Conservation (phyloP, 1,140 invertebrate genomes). For the Drosophila malerkotliana region DNA sequence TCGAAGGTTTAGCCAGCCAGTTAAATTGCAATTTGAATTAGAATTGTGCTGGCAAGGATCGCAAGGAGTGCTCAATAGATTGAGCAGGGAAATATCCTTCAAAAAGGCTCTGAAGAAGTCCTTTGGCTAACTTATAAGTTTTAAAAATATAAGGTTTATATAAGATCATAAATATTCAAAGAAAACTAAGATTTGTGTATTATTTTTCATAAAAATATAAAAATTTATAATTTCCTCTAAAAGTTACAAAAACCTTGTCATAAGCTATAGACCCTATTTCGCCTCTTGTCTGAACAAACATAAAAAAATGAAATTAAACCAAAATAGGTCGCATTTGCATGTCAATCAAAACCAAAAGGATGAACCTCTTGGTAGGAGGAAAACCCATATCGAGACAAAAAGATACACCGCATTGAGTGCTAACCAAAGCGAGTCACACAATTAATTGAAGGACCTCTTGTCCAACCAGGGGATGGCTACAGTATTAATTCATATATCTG, state of each 20-base stretch:
- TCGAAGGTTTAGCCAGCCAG: conserved; percentile 53
- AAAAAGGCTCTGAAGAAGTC: background rate
- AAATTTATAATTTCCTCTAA: background rate
- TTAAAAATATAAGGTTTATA: too few species aligned
- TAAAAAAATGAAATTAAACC: conserved; percentile 44
- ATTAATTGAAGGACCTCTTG: conserved; percentile 59
- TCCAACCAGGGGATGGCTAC: conserved; percentile 4
- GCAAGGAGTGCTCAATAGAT: background rate
- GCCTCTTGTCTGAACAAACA: background rate
- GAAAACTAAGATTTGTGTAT: background rate
- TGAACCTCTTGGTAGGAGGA: background rate
- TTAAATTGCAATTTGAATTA: conserved; percentile 64
- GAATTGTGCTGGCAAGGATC: conserved; percentile 17
- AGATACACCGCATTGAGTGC: conserved; percentile 54
- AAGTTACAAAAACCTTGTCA: background rate
- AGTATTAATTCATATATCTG: conserved; percentile 2
- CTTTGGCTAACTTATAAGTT: too few species aligned
- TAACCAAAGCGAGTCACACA: conserved; percentile 66
- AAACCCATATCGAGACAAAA: conserved; percentile 21
- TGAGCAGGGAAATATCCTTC: conserved; percentile 2
- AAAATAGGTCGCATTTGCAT: conserved; percentile 70
- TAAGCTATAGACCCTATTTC: background rate
- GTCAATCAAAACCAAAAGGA: conserved; percentile 46
- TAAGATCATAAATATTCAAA: background rate
- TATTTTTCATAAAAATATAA: background rate